Conservation (phyloP, 2,113 vertebrate species). For the human region GRCh38 chr7:136892001-136892500, state of each 20-base stretch:
- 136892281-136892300: slow-evolving; percentile 15
- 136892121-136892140: background rate
- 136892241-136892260: slow-evolving; percentile 26
- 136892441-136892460: background rate
- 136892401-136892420: background rate
- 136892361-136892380: background rate
- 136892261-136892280: background rate
- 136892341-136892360: background rate
- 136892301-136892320: background rate
- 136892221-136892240: slow-evolving; percentile 17
- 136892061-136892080: background rate
- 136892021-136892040: background rate
- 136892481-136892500: background rate
- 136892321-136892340: background rate
- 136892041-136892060: background rate
- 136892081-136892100: background rate
- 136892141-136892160: background rate
- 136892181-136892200: background rate
- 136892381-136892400: background rate
- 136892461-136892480: too few species aligned
- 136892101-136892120: background rate
- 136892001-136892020: background rate
- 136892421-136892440: background rate
- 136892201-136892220: background rate
- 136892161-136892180: background rate